Conservation (phyloP, 1,140 invertebrate genomes). For the Pissodes strobi region DNA sequence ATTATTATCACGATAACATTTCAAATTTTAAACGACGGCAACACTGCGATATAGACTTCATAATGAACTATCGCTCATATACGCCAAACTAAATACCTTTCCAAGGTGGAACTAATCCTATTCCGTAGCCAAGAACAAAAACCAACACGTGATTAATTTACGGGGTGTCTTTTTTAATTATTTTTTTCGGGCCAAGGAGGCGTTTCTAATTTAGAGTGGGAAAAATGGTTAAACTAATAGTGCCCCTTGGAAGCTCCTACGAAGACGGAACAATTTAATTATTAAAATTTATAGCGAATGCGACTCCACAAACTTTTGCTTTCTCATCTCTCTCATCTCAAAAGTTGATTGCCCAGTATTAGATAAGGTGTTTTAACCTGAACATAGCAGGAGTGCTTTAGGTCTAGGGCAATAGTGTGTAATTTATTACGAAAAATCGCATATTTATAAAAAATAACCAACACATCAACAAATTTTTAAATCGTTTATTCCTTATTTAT, state of each 20-base stretch:
- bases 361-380: too few species aligned
- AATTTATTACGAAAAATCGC: too few species aligned
- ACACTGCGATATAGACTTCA: not conserved
- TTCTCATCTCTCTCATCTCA: too few species aligned
- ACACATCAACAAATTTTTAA: too few species aligned
- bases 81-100: constrained; percentile 10
- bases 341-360: too few species aligned
- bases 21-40: constrained; percentile 1
- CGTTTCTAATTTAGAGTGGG: constrained; percentile 24
- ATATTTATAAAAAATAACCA: too few species aligned
- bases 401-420: too few species aligned
- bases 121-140: constrained; percentile 15
- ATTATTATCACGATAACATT: too few species aligned
- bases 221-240: constrained; percentile 23
- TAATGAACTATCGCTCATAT: not conserved
- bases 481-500: too few species aligned
- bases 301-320: too few species aligned
- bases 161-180: constrained; percentile 28
- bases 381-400: too few species aligned
- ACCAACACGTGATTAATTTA: constrained; percentile 27
- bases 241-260: not conserved
- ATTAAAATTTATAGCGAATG: not conserved
- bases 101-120: constrained; percentile 23
- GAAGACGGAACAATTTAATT: constrained; percentile 13
- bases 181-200: constrained; percentile 12